Evolutionary conservation across 2,888 invertebrate species (phyloP), one percentile per base, ranked within the genome.

Genomic region (Argyresthia albistria): DNA sequence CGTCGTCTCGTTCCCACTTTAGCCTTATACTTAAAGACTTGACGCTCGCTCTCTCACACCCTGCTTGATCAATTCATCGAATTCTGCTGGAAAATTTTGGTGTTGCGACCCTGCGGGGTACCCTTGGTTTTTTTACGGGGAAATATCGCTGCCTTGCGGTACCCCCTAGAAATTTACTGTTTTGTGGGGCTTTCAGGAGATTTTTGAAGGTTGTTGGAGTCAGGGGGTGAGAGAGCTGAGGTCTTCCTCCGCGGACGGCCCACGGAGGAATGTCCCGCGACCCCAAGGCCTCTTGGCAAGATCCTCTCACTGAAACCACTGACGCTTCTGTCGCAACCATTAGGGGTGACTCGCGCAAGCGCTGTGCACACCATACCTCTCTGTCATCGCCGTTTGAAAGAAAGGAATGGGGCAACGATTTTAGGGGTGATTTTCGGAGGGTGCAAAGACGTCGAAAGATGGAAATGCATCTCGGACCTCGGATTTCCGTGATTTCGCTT

Each of bases 401-500:
- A 67, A 56, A 63, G 66, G 66, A 72, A 71, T 65, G 65, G 73
- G 66, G 66, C 68, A 25, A 65, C 62, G 65, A 73, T 68, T 77
- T 78, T 76, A 65, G 82, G 84, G 84, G 81, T 77, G 81, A 74
- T 78, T 68, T 80, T 78, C 75, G 82, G 80, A 83, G 86, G 86
- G 86, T 84, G 83, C 79, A 77, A 75, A 81, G 80, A 81, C 81
- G 79, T 73, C 79, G 82, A 80, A 82, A 81, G 82, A 83, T 84
- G 84, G 84, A 84, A 86, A 82, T 87, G 84, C 86, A 87, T 86
- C 82, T 83, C 76, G 76, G 75, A 80, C 78, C 78, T 82, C 84
- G 83, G 84, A 84, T 86, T 84, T 87, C 86, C 86, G 81, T 81
- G 84, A 87, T 84, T 83, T 84, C 81, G 81, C 81, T 86, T 86